Evolutionary conservation across 2,113 vertebrate species (phyloP).

Genomic region (Lepisosteus osseus): DNA sequence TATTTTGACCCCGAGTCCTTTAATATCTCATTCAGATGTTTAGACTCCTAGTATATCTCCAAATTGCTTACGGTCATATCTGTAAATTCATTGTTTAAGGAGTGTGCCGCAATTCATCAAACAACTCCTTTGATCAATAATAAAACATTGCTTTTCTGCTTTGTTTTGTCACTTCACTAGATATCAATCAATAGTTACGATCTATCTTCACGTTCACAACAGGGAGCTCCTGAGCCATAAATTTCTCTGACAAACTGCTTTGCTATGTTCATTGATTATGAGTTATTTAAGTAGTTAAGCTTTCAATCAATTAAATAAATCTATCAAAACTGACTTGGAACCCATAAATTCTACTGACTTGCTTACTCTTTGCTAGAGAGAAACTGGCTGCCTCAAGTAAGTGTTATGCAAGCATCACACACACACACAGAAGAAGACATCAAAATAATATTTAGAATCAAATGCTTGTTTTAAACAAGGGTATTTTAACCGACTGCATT

Average conservation of each 20-base stretch:
- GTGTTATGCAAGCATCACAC: background rate
- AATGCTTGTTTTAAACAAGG: background rate
- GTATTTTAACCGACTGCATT: background rate
- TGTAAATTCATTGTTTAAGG: background rate
- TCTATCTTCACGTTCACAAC: background rate
- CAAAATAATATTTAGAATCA: too few relatives aligned
- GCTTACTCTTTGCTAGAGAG: background rate
- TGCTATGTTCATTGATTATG: background rate
- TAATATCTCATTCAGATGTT: too few relatives aligned
- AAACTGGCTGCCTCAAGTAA: background rate
- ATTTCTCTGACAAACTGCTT: background rate
- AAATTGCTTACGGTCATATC: background rate
- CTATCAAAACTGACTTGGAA: background rate
- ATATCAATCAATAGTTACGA: constrained; percentile 5
- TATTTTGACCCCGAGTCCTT: too few relatives aligned
- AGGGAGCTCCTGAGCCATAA: background rate
- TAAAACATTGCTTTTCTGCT: background rate
- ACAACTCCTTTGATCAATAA: background rate
- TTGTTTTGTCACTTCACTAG: background rate
- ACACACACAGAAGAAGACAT: too few relatives aligned
- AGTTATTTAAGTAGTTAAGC: background rate
- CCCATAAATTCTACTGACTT: too few relatives aligned
- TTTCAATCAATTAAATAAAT: background rate
- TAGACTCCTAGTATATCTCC: too few relatives aligned
- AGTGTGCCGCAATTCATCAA: background rate